Conservation (phyloP, 2,888 invertebrate genomes). For the Nipponacmea schrenckii region DNA sequence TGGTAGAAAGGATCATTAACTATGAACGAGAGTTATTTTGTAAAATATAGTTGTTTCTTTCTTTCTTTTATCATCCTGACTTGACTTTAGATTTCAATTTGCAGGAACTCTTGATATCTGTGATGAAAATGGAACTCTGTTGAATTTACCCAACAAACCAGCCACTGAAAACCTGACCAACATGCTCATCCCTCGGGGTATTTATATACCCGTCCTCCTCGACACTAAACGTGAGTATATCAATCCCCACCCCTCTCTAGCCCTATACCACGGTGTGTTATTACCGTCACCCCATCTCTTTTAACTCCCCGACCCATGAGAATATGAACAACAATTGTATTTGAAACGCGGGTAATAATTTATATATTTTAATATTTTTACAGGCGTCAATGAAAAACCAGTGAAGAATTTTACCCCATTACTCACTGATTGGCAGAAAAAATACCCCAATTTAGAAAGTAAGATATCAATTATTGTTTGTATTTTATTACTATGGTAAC, state of each 20-base stretch:
- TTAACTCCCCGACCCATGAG: too few relatives aligned
- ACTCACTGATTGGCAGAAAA: not conserved
- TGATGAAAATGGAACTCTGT: not conserved
- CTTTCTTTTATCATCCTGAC: too few relatives aligned
- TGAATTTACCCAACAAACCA: not conserved
- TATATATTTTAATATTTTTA: not conserved
- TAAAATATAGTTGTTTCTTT: too few relatives aligned
- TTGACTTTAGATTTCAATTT: not conserved
- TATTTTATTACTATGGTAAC: too few relatives aligned
- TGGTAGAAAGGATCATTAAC: too few relatives aligned
- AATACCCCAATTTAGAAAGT: not conserved
- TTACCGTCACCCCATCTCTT: too few relatives aligned
- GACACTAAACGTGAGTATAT: not conserved
- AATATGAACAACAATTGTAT: too few relatives aligned
- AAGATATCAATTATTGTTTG: not conserved
- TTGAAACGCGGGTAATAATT: too few relatives aligned
- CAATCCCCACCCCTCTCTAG: too few relatives aligned
- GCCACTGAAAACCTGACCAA: not conserved
- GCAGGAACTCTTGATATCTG: not conserved
- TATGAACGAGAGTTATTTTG: too few relatives aligned
- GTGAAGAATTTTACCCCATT: not conserved
- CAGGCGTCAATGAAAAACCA: not conserved
- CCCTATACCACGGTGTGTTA: too few relatives aligned
- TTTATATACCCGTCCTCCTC: not conserved
- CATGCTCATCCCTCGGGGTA: not conserved